Percentiles rank a stretch among this genome's conserved stretches.
Evolutionary conservation across 2,113 vertebrate genomes (phyloP).

Genomic region (Anseranas semipalmata): DNA sequence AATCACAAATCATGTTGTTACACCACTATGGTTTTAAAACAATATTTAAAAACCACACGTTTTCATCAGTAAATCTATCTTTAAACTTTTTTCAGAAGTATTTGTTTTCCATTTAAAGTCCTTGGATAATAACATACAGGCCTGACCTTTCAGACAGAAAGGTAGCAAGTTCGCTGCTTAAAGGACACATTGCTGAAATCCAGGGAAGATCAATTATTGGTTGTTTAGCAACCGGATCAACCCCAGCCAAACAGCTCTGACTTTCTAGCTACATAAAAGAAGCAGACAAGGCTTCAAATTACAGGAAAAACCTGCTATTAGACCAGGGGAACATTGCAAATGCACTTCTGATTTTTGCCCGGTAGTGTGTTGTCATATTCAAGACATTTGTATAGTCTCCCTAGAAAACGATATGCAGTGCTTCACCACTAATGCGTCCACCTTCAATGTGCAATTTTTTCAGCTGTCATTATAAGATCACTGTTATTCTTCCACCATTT

Average conservation of each 20-base stretch:
- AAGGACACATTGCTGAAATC: not conserved
- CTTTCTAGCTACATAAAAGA: not conserved
- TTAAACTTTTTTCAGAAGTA: not conserved
- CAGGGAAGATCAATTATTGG: not conserved
- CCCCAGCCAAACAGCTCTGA: not conserved
- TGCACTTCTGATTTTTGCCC: not conserved
- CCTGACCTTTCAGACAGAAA: slow-evolving; percentile 1
- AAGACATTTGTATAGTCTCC: not conserved
- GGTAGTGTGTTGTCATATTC: not conserved
- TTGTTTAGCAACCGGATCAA: slow-evolving; percentile 39
- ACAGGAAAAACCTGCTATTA: not conserved
- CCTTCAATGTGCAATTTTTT: not conserved
- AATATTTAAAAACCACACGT: accelerated
- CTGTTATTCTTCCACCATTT: not conserved
- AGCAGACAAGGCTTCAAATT: not conserved
- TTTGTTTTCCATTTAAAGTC: not conserved
- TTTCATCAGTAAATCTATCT: not conserved
- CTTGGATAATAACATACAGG: not conserved
- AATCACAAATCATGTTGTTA: not conserved
- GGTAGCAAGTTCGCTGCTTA: not conserved
- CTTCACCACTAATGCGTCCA: not conserved
- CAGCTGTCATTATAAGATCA: not conserved
- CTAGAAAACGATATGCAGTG: not conserved
- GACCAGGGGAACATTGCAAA: not conserved
- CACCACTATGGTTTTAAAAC: accelerated